phyloP scores from a whole-genome alignment of 2,797 vertebrate species.

The Iguana delicatissima region DNA sequence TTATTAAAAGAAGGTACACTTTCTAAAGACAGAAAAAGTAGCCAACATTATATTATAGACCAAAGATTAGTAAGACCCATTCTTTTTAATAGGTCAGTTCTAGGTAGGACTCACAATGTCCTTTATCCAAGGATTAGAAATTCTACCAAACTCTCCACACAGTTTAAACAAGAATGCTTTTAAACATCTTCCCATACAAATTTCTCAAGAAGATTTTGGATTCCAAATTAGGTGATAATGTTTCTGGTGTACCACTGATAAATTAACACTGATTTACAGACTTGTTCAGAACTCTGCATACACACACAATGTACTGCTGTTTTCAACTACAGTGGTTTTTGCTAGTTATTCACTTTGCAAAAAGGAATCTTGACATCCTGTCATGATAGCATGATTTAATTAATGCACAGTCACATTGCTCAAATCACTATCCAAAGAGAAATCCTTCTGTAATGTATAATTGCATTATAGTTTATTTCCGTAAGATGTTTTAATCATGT shows the following conservation, averaged over 20 bases:
- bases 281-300: neutral
- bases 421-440: neutral
- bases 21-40: slow-evolving; percentile 54
- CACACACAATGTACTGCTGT: neutral
- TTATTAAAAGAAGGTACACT: slow-evolving; percentile 65
- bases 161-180: neutral
- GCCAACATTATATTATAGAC: slow-evolving; percentile 10
- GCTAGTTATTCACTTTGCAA: neutral
- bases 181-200: neutral
- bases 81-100: neutral
- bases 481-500: neutral
- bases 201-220: neutral
- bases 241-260: neutral
- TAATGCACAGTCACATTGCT: neutral
- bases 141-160: neutral
- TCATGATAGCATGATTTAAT: neutral
- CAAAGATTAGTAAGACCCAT: neutral
- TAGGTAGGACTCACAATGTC: too few relatives aligned
- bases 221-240: neutral
- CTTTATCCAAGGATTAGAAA: too few relatives aligned
- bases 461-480: neutral
- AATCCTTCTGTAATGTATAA: neutral
- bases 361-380: neutral
- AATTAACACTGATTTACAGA: neutral
- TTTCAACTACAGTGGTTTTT: neutral